Percentiles rank a stretch among this genome's conserved stretches.
Conservation (phyloP, 2,113 vertebrate genomes). For the Montifringilla adamsi region DNA sequence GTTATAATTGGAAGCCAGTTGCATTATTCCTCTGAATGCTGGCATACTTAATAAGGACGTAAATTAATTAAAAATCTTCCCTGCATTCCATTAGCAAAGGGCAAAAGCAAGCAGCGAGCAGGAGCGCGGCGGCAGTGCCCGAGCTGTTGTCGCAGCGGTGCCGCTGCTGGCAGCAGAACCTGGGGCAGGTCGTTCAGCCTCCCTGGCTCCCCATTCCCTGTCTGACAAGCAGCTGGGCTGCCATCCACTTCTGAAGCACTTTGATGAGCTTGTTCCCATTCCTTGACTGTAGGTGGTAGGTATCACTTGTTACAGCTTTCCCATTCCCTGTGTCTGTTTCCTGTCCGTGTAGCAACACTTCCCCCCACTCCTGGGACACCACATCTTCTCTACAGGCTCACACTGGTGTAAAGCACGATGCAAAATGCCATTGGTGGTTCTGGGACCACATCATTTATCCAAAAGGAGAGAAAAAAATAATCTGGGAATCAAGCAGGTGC, state of each 20-base stretch:
- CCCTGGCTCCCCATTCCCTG: neutral
- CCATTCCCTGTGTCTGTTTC: neutral
- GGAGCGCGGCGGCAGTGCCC: neutral
- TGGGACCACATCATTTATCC: neutral
- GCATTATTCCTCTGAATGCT: neutral
- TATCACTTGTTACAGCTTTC: neutral
- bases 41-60: neutral
- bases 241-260: neutral
- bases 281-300: neutral
- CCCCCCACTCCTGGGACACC: neutral
- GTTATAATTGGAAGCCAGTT: neutral
- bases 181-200: neutral
- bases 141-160: accelerated
- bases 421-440: neutral
- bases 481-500: neutral
- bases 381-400: neutral
- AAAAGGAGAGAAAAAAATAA: neutral
- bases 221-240: neutral
- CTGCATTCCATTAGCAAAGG: neutral
- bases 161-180: neutral
- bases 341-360: neutral
- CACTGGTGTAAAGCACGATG: neutral
- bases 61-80: neutral
- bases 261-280: neutral
- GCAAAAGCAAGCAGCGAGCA: neutral